A percentile compares a stretch with the other conserved stretches of the same genome.
phyloP scores from a whole-genome alignment of 2,888 invertebrate species.

The Trissoscelio sp. region DNA sequence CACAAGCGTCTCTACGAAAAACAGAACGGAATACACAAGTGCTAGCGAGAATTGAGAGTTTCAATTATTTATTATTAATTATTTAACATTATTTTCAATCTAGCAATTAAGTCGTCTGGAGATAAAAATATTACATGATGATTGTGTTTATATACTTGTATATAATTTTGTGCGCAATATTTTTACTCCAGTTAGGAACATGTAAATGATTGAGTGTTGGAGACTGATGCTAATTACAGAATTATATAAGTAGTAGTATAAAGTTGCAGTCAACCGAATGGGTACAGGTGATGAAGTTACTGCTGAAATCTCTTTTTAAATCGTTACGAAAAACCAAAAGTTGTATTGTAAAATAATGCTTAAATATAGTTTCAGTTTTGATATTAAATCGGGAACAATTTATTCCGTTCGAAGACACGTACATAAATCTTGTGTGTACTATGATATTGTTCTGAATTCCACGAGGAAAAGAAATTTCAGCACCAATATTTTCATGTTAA shows the following conservation, averaged over 20 bases:
- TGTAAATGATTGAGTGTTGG: slow-evolving; percentile 73
- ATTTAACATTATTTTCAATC: slow-evolving; percentile 14
- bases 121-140: slow-evolving; percentile 15
- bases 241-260: slow-evolving; percentile 69
- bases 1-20: slow-evolving; percentile 17
- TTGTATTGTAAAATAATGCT: not conserved
- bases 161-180: slow-evolving; percentile 55
- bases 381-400: not conserved
- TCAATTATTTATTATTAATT: slow-evolving; percentile 15
- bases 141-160: slow-evolving; percentile 42
- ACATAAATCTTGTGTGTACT: not conserved
- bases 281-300: slow-evolving; percentile 37
- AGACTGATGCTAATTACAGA: slow-evolving; percentile 74
- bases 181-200: slow-evolving; percentile 53
- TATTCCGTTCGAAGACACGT: not conserved
- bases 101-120: slow-evolving; percentile 32
- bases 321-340: not conserved
- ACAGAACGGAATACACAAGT: slow-evolving; percentile 15
- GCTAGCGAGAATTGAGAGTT: slow-evolving; percentile 44
- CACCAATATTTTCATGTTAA: slow-evolving; percentile 29
- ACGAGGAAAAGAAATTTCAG: slow-evolving; percentile 4
- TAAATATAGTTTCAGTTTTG: not conserved
- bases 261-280: slow-evolving; percentile 51
- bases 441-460: not conserved
- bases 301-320: slow-evolving; percentile 40